Percentiles rank a stretch among this genome's conserved stretches.
Conservation (phyloP, 1,140 invertebrate genomes). For the Macrotrachela quadricornifera region DNA sequence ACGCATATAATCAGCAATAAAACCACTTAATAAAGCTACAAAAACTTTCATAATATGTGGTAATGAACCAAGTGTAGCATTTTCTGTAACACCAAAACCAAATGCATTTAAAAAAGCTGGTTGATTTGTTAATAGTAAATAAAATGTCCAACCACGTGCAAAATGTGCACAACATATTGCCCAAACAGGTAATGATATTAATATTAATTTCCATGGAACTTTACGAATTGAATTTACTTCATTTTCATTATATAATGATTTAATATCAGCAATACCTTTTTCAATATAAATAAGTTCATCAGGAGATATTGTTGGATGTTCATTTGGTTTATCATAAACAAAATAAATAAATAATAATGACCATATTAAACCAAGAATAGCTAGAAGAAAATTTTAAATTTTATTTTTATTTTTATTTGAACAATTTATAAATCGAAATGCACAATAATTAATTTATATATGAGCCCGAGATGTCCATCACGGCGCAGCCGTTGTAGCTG, state of each 20-base stretch:
- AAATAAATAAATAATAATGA: constrained; percentile 17
- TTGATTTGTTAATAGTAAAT: constrained; percentile 22
- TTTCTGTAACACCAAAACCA: constrained; percentile 20
- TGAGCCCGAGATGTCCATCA: too few species aligned
- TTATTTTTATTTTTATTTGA: not conserved
- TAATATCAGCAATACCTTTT: constrained; percentile 14
- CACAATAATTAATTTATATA: too few species aligned
- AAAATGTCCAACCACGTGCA: constrained; percentile 20
- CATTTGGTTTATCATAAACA: constrained; percentile 16
- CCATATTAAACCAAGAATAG: constrained; percentile 18
- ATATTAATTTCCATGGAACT: constrained; percentile 18
- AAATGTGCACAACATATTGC: constrained; percentile 20
- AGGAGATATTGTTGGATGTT: constrained; percentile 17
- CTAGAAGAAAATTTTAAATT: constrained; percentile 10
- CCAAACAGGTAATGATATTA: constrained; percentile 19
- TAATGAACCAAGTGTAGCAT: constrained; percentile 17
- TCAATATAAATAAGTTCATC: constrained; percentile 13
- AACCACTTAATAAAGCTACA: constrained; percentile 15
- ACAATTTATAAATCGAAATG: too few species aligned
- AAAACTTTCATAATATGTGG: constrained; percentile 20
- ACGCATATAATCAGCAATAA: constrained; percentile 18
- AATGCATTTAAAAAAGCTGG: constrained; percentile 21
- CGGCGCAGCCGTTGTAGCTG: too few species aligned
- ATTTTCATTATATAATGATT: not conserved
- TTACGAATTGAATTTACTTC: not conserved